Evolutionary conservation across 2,113 vertebrate species (phyloP), one percentile per base, ranked within the genome.

Genomic region (Dromiciops gliroides): DNA sequence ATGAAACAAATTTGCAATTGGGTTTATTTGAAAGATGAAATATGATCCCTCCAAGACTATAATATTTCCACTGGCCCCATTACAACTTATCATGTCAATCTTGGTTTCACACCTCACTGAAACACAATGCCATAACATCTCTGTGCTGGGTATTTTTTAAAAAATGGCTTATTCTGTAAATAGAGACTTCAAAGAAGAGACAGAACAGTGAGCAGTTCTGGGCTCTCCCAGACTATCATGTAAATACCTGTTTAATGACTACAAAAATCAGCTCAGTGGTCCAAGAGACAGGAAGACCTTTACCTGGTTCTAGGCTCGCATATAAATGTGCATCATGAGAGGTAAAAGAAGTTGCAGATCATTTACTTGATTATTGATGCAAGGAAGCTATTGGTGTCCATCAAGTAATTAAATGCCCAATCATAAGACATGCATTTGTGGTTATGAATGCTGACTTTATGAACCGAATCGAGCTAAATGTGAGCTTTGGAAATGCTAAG

Each of bases 341-440:
- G 53, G 60, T 95, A 97, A 96, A 97, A 98, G 98, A 75, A 98
- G 95, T 96, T 95, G 52, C 92, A 97, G 94, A 94, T 97, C 98
- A 97, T 98, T 98, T 97, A 98, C 93, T 98, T 96, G 94, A 96
- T 97, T 98, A 97, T 97, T 97, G 96, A 98, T 98, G 97, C 94
- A 97, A 96, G 97, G 95, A 96, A 97, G 89, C 90, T 94, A 96
- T 97, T 98, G 93, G 50, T 95, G 90, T 96, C 96, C 97, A 97
- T 96, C 94, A 97, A 94, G 50, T 95, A 98, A 98, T 98, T 98
- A 97, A 98, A 98, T 97, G 94, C 19, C 91, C 91, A 97, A 97
- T 95, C 94, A 97, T 97, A 97, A 97, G 97, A 93, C 95, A 50
- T 37, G 89, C 48, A 96, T 97, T 94, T 94, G 95, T 93, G 96